A percentile compares a stretch with the other conserved stretches of the same genome.
phyloP scores from a whole-genome alignment of 2,888 invertebrate species.

The Acronicta alni region DNA sequence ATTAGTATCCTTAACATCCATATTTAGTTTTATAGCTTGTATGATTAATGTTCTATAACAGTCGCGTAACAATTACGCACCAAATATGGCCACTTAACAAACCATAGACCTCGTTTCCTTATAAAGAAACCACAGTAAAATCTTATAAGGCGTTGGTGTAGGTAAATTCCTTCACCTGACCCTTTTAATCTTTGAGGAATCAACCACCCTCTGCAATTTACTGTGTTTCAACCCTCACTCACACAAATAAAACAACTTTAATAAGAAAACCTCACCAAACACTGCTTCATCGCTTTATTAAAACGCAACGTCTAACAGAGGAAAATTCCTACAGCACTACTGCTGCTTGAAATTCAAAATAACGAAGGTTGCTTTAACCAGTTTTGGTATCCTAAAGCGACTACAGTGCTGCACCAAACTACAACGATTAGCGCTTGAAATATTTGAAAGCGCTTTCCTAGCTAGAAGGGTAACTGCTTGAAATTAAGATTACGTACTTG shows the following conservation, averaged over 20 bases:
- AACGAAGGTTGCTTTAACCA: constrained; percentile 16
- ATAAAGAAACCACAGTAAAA: constrained; percentile 19
- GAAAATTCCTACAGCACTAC: constrained; percentile 42
- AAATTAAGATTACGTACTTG: constrained; percentile 20
- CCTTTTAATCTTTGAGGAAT: constrained; percentile 22
- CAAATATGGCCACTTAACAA: constrained; percentile 20
- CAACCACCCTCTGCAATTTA: constrained; percentile 17
- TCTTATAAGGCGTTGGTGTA: constrained; percentile 22
- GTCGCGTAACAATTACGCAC: constrained; percentile 41
- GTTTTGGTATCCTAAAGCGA: constrained; percentile 1
- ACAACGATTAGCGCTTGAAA: constrained; percentile 14
- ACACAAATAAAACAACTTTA: constrained; percentile 13
- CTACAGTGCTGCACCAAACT: constrained; percentile 18
- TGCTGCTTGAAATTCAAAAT: constrained; percentile 40
- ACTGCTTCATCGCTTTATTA: constrained; percentile 34
- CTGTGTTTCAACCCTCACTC: constrained; percentile 20
- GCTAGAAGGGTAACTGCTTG: constrained; percentile 20
- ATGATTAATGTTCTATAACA: constrained; percentile 38
- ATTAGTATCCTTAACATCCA: constrained; percentile 21
- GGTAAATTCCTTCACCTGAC: constrained; percentile 27
- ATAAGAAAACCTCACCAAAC: background rate
- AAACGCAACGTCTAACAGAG: constrained; percentile 20
- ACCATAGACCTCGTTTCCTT: constrained; percentile 35
- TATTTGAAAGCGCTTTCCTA: constrained; percentile 7
- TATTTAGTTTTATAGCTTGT: constrained; percentile 27